Evolutionary conservation across 2,797 vertebrate species (phyloP), one percentile per base, ranked within the genome.

Genomic region (Echiichthys vipera): DNA sequence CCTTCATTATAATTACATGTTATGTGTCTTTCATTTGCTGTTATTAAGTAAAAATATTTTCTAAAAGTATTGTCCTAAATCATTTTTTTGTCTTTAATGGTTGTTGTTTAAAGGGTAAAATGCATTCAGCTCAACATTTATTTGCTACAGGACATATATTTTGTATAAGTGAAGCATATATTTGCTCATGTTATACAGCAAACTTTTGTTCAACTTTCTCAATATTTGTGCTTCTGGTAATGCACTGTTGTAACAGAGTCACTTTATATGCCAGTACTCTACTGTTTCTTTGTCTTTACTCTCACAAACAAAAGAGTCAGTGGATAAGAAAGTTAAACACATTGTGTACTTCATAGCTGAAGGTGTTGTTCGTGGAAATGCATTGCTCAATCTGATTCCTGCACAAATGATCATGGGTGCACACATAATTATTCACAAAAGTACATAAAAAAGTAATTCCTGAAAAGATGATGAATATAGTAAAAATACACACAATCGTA

Each of bases 141-240:
- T 62, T 20, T 25, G 62, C 29, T 4, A 51, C 3, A 17, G 17
- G 20, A 29, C 5, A 47, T 15, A n/a, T n/a, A n/a, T 49, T 27
- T 17, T 1, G 2, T 43, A 3, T 18, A 45, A 30, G 39, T 63
- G 11, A 54, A 25, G 11, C 4, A 10, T 17, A 25, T 42, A 40
- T 9, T 27, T 40, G 54, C 22, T 36, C n/a, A 69, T n/a, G n/a
- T 27, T 34, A 27, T 14, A 36, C 22, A 42, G 18, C 42, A 50
- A 30, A 57, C 4, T 49, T 17, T 20, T 30, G 43, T 46, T 58
- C 9, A 50, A 15, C 9, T 34, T 67, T 17, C n/a, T n/a, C n/a
- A n/a, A n/a, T 9, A 32, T 74, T 30, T 39, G 22, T 45, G 25
- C 14, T 22, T 71, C n/a, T 78, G 40, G 24, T 10, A 34, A 42